Evolutionary conservation across 1,140 invertebrate species (phyloP).

Genomic region (Argopecten irradians): DNA sequence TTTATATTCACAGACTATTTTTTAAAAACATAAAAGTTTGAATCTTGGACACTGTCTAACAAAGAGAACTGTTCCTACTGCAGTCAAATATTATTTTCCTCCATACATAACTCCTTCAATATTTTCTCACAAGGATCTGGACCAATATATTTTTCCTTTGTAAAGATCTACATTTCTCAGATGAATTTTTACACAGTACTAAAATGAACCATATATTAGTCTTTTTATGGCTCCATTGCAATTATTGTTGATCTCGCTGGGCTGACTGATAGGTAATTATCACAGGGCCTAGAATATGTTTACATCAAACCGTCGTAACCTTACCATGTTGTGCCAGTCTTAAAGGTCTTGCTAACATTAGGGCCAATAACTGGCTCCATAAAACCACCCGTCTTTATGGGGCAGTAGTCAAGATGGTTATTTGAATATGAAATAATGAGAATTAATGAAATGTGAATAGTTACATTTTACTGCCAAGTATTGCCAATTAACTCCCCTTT

Average conservation of each 20-base stretch:
- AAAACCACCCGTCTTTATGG: background rate
- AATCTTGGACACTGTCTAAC: no score
- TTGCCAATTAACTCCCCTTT: background rate
- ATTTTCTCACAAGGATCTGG: no score
- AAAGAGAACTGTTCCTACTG: no score
- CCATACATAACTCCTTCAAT: no score
- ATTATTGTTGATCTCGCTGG: background rate
- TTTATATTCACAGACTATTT: no score
- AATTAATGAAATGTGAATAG: background rate
- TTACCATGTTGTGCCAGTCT: background rate
- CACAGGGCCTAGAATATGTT: background rate
- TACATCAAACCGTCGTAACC: conserved; percentile 10
- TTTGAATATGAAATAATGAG: conserved; percentile 11
- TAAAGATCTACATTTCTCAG: background rate
- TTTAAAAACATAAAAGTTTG: no score
- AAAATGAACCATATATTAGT: background rate
- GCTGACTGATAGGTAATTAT: background rate
- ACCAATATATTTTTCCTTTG: no score
- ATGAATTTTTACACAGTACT: background rate
- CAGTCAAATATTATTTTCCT: no score
- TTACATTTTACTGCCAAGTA: background rate
- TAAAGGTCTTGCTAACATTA: background rate
- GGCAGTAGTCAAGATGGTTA: background rate
- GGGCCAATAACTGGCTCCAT: background rate
- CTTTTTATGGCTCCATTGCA: background rate